phyloP scores from a whole-genome alignment of 53 echinoderm and acorn worm species.

The Luidia sarsii region DNA sequence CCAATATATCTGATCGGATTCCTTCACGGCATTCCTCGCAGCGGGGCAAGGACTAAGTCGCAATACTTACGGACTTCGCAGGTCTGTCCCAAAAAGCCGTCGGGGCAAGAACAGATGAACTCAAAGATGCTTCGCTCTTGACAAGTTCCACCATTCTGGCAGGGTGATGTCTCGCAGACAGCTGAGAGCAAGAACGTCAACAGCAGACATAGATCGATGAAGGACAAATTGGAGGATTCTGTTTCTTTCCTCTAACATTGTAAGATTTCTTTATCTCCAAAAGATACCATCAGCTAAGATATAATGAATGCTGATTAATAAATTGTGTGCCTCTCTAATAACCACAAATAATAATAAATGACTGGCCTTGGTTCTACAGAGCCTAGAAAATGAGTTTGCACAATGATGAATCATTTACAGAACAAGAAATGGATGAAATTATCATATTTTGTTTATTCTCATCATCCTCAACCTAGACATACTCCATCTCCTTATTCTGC shows the following conservation, averaged over 20 bases:
- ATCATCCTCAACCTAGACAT: no score
- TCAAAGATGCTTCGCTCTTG: not conserved
- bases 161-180: constrained; percentile 33
- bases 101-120: constrained; percentile 60
- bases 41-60: not conserved
- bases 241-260: not conserved
- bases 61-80: constrained; percentile 64
- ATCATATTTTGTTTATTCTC: no score
- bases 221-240: not conserved
- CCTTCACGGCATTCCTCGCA: no score
- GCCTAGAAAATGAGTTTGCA: no score
- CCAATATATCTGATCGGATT: no score
- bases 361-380: no score
- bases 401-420: no score
- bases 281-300: not conserved
- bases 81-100: constrained; percentile 67
- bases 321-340: no score
- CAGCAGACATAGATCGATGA: not conserved
- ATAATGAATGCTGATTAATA: not conserved
- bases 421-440: no score
- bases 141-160: constrained; percentile 46
- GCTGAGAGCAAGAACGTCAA: constrained; percentile 1
- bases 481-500: no score
- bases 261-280: not conserved
- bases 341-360: no score